phyloP scores from a whole-genome alignment of 2,797 vertebrate species.

The Pyrocephalus nanus region DNA sequence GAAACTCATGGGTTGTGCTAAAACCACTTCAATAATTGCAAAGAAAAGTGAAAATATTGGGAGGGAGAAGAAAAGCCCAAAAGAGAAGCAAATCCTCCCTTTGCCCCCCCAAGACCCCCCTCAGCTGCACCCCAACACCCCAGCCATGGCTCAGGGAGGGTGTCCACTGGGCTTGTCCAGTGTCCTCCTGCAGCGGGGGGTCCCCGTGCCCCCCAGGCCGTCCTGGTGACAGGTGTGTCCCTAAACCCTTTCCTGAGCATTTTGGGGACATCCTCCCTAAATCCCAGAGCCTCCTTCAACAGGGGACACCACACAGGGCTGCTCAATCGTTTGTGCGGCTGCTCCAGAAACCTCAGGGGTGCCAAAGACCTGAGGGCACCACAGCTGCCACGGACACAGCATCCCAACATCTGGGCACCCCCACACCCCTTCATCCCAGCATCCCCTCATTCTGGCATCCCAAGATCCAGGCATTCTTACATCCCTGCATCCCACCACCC shows the following conservation, averaged over 20 bases:
- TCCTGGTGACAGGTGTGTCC: background rate
- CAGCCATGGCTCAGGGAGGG: background rate
- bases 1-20: background rate
- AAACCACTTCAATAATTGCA: background rate
- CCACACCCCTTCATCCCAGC: no score
- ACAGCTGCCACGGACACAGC: no score
- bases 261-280: no score
- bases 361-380: no score
- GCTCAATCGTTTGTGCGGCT: no score
- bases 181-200: background rate
- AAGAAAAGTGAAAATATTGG: background rate
- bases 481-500: no score
- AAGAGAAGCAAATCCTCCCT: background rate
- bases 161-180: background rate
- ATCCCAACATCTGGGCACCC: background rate
- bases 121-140: background rate
- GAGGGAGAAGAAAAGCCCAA: background rate
- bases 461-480: background rate
- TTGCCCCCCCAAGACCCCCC: no score
- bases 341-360: no score
- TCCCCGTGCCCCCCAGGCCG: background rate
- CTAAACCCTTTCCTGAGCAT: no score
- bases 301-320: no score
- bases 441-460: background rate
- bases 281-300: no score